Evolutionary conservation across 1,140 invertebrate genomes (phyloP).

Genomic region (Hetaerina americana): DNA sequence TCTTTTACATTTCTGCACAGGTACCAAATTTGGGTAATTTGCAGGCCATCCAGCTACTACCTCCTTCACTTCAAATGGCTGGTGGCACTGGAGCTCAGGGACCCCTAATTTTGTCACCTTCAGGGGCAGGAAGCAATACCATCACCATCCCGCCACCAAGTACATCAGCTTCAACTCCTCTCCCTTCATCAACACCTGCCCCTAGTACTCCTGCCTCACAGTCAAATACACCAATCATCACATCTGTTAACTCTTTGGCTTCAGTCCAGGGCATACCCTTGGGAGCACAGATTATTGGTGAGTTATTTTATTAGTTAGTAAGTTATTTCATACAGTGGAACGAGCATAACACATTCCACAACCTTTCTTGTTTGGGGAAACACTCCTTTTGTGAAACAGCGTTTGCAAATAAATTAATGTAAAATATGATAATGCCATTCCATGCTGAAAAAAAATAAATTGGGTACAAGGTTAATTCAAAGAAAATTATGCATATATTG

Average conservation of each 20-base stretch:
- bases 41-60: neutral
- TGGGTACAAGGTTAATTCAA: no score
- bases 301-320: slow-evolving; percentile 10
- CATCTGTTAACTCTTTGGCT: slow-evolving; percentile 8
- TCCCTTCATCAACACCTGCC: slow-evolving; percentile 2
- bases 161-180: neutral
- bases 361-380: no score
- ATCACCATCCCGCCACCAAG: neutral
- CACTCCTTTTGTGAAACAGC: no score
- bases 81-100: neutral
- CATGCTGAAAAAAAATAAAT: no score
- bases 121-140: neutral
- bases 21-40: neutral
- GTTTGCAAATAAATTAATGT: no score
- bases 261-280: slow-evolving; percentile 19
- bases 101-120: neutral
- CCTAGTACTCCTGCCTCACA: slow-evolving; percentile 8
- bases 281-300: slow-evolving; percentile 28
- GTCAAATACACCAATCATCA: slow-evolving; percentile 9
- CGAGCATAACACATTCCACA: no score
- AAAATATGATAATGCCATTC: no score
- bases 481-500: no score
- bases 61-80: neutral
- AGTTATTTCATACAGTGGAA: no score
- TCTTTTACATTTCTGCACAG: neutral